phyloP scores from a whole-genome alignment of 1,140 invertebrate genomes.

The Sycophila sp. region DNA sequence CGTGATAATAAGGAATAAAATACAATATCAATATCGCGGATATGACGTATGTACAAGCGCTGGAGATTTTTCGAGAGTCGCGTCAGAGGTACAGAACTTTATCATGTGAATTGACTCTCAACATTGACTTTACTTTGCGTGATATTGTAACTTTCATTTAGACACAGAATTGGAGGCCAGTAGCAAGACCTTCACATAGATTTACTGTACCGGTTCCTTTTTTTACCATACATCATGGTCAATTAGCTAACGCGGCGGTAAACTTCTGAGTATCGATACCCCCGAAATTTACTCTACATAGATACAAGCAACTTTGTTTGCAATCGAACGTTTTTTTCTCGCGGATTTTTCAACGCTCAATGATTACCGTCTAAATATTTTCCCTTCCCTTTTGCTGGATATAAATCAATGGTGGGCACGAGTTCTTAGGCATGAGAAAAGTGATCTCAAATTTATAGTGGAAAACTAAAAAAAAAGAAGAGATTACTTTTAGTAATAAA shows the following conservation, averaged over 20 bases:
- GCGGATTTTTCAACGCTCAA: too few species aligned
- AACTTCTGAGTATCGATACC: background rate
- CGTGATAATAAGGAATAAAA: background rate
- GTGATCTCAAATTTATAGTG: too few species aligned
- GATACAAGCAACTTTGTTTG: background rate
- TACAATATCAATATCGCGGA: background rate
- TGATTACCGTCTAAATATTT: too few species aligned
- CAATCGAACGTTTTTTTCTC: too few species aligned
- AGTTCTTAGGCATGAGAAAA: too few species aligned
- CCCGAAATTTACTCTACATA: background rate
- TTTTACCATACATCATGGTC: background rate
- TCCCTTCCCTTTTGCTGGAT: too few species aligned
- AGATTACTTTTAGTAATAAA: too few species aligned
- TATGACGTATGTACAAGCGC: background rate
- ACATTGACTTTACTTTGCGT: background rate
- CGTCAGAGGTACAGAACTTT: too few species aligned
- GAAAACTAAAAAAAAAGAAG: too few species aligned
- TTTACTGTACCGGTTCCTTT: background rate
- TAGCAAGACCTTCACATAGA: background rate
- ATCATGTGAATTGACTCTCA: background rate
- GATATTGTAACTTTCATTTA: conserved; percentile 2
- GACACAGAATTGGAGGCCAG: background rate
- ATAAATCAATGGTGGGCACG: too few species aligned
- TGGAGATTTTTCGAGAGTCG: background rate
- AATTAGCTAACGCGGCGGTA: background rate